Conservation (phyloP, 2,888 invertebrate genomes). For the Melanotus villosus region DNA sequence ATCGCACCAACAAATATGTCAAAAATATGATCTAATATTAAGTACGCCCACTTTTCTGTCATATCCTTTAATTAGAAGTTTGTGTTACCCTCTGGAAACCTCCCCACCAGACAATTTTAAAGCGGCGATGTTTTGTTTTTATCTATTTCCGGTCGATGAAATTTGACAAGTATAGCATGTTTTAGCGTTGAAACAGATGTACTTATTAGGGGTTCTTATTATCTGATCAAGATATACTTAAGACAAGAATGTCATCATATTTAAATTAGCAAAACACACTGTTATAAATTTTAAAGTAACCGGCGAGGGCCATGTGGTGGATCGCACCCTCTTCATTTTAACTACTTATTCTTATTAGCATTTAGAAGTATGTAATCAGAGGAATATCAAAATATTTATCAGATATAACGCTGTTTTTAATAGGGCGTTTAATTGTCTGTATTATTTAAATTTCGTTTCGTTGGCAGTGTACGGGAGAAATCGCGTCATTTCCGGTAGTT, state of each 20-base stretch:
- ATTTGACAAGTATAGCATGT: conserved; percentile 43
- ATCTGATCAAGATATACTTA: conserved; percentile 42
- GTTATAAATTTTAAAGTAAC: conserved; percentile 38
- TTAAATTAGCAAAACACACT: conserved; percentile 56
- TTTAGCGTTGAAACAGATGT: conserved; percentile 47
- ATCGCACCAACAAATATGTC: conserved; percentile 1
- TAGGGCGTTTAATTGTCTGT: conserved; percentile 65
- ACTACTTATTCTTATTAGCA: conserved; percentile 44
- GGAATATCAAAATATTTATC: conserved; percentile 61
- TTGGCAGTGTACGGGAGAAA: conserved; percentile 55
- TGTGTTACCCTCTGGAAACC: conserved; percentile 17
- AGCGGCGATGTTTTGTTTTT: conserved; percentile 22
- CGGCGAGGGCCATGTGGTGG: conserved; percentile 32
- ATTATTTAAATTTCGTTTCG: conserved; percentile 59
- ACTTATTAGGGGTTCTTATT: conserved; percentile 40
- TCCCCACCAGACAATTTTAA: conserved; percentile 22
- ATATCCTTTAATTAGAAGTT: conserved; percentile 27
- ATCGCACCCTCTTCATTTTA: conserved; percentile 20
- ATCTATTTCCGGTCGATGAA: conserved; percentile 41
- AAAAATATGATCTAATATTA: conserved; percentile 18
- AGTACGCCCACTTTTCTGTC: conserved; percentile 32
- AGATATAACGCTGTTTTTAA: conserved; percentile 59
- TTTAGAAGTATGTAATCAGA: conserved; percentile 45
- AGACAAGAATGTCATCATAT: conserved; percentile 57
- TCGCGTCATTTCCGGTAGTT: conserved; percentile 60